Evolutionary conservation across 1,140 invertebrate species (phyloP), one percentile per base, ranked within the genome.

Genomic region (Hormaphis cornu): DNA sequence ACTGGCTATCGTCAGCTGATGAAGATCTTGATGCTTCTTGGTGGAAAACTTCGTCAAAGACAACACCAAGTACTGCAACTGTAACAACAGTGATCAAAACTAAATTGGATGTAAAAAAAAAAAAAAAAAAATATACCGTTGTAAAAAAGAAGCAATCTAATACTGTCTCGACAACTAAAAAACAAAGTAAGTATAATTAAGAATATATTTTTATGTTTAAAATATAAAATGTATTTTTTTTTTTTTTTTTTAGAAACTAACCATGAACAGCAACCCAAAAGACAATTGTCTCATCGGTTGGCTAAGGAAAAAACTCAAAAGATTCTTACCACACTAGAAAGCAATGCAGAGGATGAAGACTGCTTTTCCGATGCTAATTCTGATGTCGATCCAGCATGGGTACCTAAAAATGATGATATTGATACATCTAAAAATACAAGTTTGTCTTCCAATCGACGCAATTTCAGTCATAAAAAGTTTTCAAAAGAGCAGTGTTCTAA

Each of bases 261-360:
- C 30, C 54, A 58, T 30, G 4, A 12, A 4, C 59, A 81, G 70
- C 79, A 82, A 37, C 85, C 85, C 24, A 81, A 83, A 70, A 79
- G 86, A 52, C 85, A 87, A 77, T 81, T 80, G 66, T 83, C 81
- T 22, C 82, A 82, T 72, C 80, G 86, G 58, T 86, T 85, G 75
- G 85, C 86, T 26, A 88, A 87, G 76, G 84, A 84, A 50, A 83
- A 83, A 74, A 80, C 77, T 1, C 80, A 77, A 53, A 75, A 77
- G 10, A 37, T 58, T 7, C 20, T 58, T 24, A 58, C 6, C 8
- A 79, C 71, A 12, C 75, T 78, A 69, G 76, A 75, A 22, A 74
- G 75, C 71, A 78, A 81, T 71, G 77, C 78, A 61, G 78, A 73
- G 28, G 70, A 73, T 37, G 48, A 71, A 8, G 53, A 72, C n/a